Evolutionary conservation across 2,888 invertebrate species (phyloP).

Genomic region (Campoplex nolae): DNA sequence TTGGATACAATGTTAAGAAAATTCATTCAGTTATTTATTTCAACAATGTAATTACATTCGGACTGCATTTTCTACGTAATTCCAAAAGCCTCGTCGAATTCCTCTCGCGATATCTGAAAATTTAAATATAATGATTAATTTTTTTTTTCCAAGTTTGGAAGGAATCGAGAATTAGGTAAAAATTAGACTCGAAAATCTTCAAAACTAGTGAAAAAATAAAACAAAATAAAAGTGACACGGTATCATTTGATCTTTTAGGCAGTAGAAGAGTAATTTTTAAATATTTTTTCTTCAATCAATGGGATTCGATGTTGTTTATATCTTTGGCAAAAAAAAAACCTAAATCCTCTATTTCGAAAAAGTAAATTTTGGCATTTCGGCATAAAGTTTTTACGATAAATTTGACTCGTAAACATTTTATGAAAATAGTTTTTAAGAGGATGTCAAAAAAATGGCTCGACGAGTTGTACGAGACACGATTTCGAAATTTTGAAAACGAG

Average conservation of each 20-base stretch:
- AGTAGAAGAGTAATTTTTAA: too few species aligned
- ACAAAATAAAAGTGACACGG: background rate
- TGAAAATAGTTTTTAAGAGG: background rate
- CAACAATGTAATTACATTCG: conserved; percentile 7
- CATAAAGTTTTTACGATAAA: too few species aligned
- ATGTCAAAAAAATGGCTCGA: background rate
- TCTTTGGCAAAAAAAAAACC: too few species aligned
- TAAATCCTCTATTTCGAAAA: too few species aligned
- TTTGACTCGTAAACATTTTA: too few species aligned
- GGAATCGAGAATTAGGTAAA: background rate
- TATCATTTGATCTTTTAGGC: too few species aligned
- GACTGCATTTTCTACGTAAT: conserved; percentile 55
- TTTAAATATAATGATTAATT: conserved; percentile 15
- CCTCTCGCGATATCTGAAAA: conserved; percentile 84
- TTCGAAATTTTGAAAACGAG: background rate
- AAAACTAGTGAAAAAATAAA: background rate
- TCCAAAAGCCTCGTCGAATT: conserved; percentile 85
- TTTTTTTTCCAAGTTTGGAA: background rate
- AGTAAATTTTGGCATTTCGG: too few species aligned
- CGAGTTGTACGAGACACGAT: background rate
- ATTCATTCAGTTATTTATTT: conserved; percentile 52
- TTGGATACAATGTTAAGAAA: conserved; percentile 10
- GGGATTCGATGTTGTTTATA: too few species aligned
- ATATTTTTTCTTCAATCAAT: too few species aligned
- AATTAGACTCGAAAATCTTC: background rate